phyloP scores from a whole-genome alignment of 2,888 invertebrate genomes.

The Ormyrus labotus region DNA sequence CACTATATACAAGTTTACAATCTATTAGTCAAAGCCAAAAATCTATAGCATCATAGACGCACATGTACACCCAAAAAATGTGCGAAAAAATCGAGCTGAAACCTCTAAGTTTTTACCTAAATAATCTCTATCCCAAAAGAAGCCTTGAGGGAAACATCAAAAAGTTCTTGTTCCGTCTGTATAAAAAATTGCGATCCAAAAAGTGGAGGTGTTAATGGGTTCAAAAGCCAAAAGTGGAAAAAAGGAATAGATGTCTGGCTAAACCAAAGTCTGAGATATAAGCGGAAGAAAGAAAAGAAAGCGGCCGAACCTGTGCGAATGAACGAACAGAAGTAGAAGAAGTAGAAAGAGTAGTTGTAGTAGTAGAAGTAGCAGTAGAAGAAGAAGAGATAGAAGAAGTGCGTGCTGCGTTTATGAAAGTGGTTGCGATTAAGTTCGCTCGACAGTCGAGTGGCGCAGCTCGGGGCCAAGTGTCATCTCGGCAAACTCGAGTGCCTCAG shows the following conservation, averaged over 20 bases:
- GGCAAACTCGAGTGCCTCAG: slow-evolving; percentile 69
- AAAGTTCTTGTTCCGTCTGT: slow-evolving; percentile 39
- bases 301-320: slow-evolving; percentile 70
- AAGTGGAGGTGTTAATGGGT: neutral
- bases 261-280: neutral
- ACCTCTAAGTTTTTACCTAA: slow-evolving; percentile 47
- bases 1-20: slow-evolving; percentile 23
- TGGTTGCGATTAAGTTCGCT: slow-evolving; percentile 47
- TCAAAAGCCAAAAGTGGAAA: slow-evolving; percentile 28
- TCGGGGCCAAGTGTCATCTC: slow-evolving; percentile 67
- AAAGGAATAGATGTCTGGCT: neutral
- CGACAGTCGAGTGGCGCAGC: slow-evolving; percentile 33
- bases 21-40: slow-evolving; percentile 44
- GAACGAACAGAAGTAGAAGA: slow-evolving; percentile 61
- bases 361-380: slow-evolving; percentile 47
- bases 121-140: slow-evolving; percentile 46
- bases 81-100: slow-evolving; percentile 51
- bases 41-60: slow-evolving; percentile 27
- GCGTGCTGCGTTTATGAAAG: slow-evolving; percentile 59
- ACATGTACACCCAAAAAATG: slow-evolving; percentile 36
- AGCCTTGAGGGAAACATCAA: slow-evolving; percentile 39
- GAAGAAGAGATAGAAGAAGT: slow-evolving; percentile 56
- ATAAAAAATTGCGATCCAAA: slow-evolving; percentile 30
- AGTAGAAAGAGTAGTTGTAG: slow-evolving; percentile 52
- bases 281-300: slow-evolving; percentile 59